These are phyloP conservation scores for Tanaodytes sp. DNA, from an alignment of 2,888 invertebrate genomes.

Conservation along the genomic window DNA sequence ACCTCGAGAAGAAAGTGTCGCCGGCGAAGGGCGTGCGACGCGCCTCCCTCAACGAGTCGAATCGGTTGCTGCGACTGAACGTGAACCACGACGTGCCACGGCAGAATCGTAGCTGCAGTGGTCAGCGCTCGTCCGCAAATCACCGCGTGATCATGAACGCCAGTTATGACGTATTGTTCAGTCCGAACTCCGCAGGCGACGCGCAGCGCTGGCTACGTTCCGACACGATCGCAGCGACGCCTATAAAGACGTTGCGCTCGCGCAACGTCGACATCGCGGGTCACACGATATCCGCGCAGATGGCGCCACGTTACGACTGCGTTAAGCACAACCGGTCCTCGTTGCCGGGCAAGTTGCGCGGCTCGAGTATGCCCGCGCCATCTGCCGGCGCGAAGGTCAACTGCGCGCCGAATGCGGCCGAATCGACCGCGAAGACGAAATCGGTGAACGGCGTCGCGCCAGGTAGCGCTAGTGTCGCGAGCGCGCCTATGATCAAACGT, in stretches of 20 bases:
- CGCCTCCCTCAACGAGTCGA: constrained; percentile 66
- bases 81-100: constrained; percentile 67
- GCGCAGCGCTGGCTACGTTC: constrained; percentile 71
- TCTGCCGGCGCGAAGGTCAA: constrained; percentile 26
- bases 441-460: constrained; percentile 27
- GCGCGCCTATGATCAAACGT: constrained; percentile 61
- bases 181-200: constrained; percentile 7
- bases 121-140: constrained; percentile 27
- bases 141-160: constrained; percentile 16
- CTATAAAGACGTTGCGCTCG: constrained; percentile 71
- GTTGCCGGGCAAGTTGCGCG: constrained; percentile 61
- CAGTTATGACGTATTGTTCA: constrained; percentile 17
- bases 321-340: constrained; percentile 66
- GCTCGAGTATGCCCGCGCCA: constrained; percentile 8
- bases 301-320: constrained; percentile 66
- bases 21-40: constrained; percentile 67
- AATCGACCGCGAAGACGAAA: constrained; percentile 41
- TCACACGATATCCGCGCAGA: constrained; percentile 67
- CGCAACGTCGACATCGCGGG: constrained; percentile 71
- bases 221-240: constrained; percentile 71
- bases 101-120: constrained; percentile 56
- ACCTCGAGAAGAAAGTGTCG: constrained; percentile 69
- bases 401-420: constrained; percentile 26
- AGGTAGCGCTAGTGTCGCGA: constrained; percentile 54
- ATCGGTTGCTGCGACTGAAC: constrained; percentile 63